A percentile compares a stretch with the other conserved stretches of the same genome.
Evolutionary conservation across 2,888 invertebrate species (phyloP).

Genomic region (Dexiosoma caninum): DNA sequence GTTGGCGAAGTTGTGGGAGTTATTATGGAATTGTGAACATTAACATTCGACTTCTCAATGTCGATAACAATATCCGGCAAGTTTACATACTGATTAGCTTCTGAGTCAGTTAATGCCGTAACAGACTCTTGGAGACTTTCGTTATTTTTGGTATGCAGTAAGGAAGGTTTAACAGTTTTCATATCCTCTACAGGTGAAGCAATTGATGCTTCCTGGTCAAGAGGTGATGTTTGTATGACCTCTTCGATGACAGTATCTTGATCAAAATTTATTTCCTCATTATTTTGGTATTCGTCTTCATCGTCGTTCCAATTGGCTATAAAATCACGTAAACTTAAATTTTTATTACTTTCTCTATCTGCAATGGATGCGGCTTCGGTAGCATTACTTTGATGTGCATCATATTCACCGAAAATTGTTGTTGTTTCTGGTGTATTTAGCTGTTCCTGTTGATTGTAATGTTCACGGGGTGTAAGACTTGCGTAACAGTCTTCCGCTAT

Average conservation of each 20-base stretch:
- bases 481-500: constrained; percentile 12
- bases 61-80: constrained; percentile 77
- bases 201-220: constrained; percentile 14
- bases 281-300: constrained; percentile 72
- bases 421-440: constrained; percentile 50
- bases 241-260: constrained; percentile 31
- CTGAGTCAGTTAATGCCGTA: constrained; percentile 17
- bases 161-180: not conserved
- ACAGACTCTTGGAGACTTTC: not conserved
- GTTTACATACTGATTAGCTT: constrained; percentile 72
- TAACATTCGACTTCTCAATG: constrained; percentile 74
- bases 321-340: constrained; percentile 76
- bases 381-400: not conserved
- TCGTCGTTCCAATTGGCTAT: constrained; percentile 77
- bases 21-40: constrained; percentile 40
- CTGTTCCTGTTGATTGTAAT: constrained; percentile 44
- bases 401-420: constrained; percentile 44
- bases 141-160: not conserved
- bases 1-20: constrained; percentile 14
- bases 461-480: constrained; percentile 46
- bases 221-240: constrained; percentile 61
- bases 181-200: not conserved
- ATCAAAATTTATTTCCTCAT: constrained; percentile 55
- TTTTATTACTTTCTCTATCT: constrained; percentile 64
- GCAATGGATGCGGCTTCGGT: not conserved